Evolutionary conservation across 2,888 invertebrate genomes (phyloP).

Genomic region (Charanyca ferruginea): DNA sequence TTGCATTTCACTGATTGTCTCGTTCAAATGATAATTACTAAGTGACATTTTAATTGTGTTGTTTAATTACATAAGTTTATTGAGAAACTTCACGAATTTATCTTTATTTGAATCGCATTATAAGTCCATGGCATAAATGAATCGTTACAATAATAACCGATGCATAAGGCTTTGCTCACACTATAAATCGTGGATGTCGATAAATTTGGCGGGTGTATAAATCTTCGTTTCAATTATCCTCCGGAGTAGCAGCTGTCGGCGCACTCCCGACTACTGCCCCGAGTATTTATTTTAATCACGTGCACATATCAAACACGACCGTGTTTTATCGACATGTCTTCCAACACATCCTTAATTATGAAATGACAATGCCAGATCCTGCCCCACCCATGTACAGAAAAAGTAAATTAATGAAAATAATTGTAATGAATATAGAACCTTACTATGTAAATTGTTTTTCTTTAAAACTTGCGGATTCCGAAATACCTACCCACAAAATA

Average conservation of each 20-base stretch:
- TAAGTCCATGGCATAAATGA: conserved; percentile 68
- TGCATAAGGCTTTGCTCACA: conserved; percentile 70
- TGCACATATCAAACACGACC: conserved; percentile 77
- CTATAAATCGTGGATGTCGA: conserved; percentile 86
- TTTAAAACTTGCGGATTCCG: too few relatives aligned
- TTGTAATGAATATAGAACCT: too few relatives aligned
- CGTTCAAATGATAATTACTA: conserved; percentile 70
- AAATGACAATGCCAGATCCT: too few relatives aligned
- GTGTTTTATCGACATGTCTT: conserved; percentile 81
- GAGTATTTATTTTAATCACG: conserved; percentile 89
- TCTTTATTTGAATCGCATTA: conserved; percentile 63
- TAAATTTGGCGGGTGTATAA: conserved; percentile 89
- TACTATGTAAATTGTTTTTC: too few relatives aligned
- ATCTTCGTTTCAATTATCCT: conserved; percentile 90
- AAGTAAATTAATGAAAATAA: too few relatives aligned
- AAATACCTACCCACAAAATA: too few relatives aligned
- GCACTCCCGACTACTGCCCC: conserved; percentile 77
- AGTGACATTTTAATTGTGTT: conserved; percentile 71
- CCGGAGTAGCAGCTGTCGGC: conserved; percentile 87
- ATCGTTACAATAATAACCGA: conserved; percentile 71
- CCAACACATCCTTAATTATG: conserved; percentile 75
- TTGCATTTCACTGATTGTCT: conserved; percentile 72
- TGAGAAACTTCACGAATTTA: conserved; percentile 63
- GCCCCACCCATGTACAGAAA: too few relatives aligned
- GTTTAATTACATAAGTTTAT: conserved; percentile 60